A percentile compares a stretch with the other conserved stretches of the same genome.
phyloP scores from a whole-genome alignment of 2,797 vertebrate genomes.

The Lagocephalus sceleratus region DNA sequence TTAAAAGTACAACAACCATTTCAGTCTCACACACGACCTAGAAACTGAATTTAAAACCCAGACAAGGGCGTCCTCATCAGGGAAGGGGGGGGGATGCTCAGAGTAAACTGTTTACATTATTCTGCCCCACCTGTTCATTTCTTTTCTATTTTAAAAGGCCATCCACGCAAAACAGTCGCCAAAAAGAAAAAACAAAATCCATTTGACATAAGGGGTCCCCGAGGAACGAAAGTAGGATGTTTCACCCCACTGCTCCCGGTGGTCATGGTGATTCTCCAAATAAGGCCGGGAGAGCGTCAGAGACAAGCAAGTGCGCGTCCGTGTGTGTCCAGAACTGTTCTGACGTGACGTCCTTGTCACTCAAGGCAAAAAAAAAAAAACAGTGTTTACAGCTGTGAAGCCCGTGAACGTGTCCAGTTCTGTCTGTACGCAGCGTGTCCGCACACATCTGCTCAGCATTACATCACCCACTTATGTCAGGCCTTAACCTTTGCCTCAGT shows the following conservation, averaged over 20 bases:
- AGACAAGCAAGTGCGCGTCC: constrained; percentile 30
- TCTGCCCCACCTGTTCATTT: background rate
- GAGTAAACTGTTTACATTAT: background rate
- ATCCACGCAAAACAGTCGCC: background rate
- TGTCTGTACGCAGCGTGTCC: constrained; percentile 7
- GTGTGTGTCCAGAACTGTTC: background rate
- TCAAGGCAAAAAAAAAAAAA: no score
- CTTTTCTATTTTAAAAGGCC: constrained; percentile 3
- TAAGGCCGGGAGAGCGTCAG: constrained; percentile 41
- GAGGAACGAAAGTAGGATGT: constrained; percentile 2
- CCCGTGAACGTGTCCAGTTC: constrained; percentile 16
- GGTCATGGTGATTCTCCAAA: constrained; percentile 45
- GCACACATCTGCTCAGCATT: constrained; percentile 39
- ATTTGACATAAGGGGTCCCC: constrained; percentile 10
- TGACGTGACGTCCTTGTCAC: background rate
- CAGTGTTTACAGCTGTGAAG: background rate
- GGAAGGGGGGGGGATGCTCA: background rate
- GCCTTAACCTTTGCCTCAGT: background rate
- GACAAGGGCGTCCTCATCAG: background rate
- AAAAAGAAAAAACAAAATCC: background rate
- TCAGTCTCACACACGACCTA: constrained; percentile 11
- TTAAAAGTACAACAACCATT: constrained; percentile 1
- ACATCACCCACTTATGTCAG: constrained; percentile 43
- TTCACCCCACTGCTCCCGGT: constrained; percentile 14
- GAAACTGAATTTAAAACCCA: constrained; percentile 5